Evolutionary conservation across 2,797 vertebrate genomes (phyloP), one percentile per base, ranked within the genome.

Genomic region (Labeo calbasu): DNA sequence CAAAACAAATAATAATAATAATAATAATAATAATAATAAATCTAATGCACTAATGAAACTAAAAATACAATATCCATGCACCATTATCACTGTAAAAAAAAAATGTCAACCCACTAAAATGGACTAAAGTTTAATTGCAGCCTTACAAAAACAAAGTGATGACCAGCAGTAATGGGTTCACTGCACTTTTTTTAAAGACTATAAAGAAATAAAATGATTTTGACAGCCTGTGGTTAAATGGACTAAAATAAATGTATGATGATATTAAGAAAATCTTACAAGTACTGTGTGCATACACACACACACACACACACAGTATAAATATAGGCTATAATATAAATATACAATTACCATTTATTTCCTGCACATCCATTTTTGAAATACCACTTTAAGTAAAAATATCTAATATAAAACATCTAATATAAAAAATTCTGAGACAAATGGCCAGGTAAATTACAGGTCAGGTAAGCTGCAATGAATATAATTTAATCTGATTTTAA

Each of bases 141-240:
- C 4, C 46, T 28, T 51, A 51, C 2, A 72, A 50, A 48, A 71
- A 50, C 17, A 36, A 36, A 66, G 15, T 55, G 71, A 53, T 12
- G 28, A 55, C 25, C 25, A 75, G 48, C 25, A 53, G 17, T 53
- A 2, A 50, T 32, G 15, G 32, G 50, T 53, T 73, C 25, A 73
- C 25, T 53, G 71, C 50, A 65, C 7, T 36, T 32, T 73, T 72
- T 73, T 75, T 72, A 5, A 53, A 75, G 28, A 55, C 23, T 72
- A 36, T 75, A 11, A 21, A 65, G 28, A 65, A 65, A 32, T 72
- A 0, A 72, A 72, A 50, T 1, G 3, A 50, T 48, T 72, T 50
- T 50, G 70, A 72, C 23, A 28, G 70, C 23, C 46, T 28, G 46
- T 50, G 14, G 23, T 17, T 50, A 72, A 72, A 72, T 28, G 14